phyloP scores from a whole-genome alignment of 2,113 vertebrate species.

The Actenoides lindsayi region DNA sequence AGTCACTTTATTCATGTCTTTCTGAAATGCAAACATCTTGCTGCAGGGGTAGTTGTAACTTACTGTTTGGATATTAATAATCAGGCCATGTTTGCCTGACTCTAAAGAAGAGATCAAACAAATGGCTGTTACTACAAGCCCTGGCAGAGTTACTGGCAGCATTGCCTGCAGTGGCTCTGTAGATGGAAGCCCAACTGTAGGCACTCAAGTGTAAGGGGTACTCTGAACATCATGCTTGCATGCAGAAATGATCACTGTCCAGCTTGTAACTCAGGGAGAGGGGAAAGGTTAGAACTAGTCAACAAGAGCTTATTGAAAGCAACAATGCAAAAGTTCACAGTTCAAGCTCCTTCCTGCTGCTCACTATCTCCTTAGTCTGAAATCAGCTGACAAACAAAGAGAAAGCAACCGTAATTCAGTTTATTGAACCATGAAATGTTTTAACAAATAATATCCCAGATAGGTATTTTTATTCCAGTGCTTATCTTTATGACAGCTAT shows the following conservation, averaged over 20 bases:
- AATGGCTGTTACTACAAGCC: not conserved
- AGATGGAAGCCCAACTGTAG: not conserved
- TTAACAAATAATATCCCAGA: slow-evolving; percentile 61
- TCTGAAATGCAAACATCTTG: not conserved
- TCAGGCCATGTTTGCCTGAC: not conserved
- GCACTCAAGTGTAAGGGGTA: rapidly evolving
- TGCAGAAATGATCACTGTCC: rapidly evolving
- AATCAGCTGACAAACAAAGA: slow-evolving; percentile 60
- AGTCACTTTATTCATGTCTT: not conserved
- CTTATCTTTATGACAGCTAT: slow-evolving; percentile 68
- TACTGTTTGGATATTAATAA: not conserved
- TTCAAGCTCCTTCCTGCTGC: slow-evolving; percentile 3
- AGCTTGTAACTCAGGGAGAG: not conserved
- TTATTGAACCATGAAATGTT: slow-evolving; percentile 64
- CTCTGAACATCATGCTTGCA: not conserved
- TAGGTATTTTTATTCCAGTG: slow-evolving; percentile 46
- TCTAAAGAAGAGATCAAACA: not conserved
- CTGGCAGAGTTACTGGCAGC: not conserved
- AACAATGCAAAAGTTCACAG: slow-evolving; percentile 19
- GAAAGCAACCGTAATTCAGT: slow-evolving; percentile 56
- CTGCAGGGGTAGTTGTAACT: not conserved
- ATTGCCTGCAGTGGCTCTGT: rapidly evolving
- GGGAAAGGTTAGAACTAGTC: not conserved
- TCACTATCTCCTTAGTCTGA: slow-evolving; percentile 17
- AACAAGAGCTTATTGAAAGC: not conserved